Conservation (phyloP, 2,888 invertebrate genomes). For the Druceiella hillmani region DNA sequence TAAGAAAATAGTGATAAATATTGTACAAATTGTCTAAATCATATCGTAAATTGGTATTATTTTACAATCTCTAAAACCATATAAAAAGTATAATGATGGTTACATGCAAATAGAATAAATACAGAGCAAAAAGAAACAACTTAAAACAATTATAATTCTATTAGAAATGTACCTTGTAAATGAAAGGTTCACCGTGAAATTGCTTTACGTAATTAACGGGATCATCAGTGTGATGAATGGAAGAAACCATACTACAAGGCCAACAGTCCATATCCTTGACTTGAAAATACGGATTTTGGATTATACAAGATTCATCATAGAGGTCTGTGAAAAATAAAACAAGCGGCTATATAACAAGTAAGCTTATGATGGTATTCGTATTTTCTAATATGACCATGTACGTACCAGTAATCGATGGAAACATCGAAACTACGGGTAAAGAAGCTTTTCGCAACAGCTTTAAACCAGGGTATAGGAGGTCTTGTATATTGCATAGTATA, state of each 20-base stretch:
- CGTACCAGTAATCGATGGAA: slow-evolving; percentile 68
- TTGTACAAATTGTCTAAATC: too few species aligned
- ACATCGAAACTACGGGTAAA: slow-evolving; percentile 68
- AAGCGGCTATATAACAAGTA: too few species aligned
- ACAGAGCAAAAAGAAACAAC: too few species aligned
- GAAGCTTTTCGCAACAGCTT: slow-evolving; percentile 65
- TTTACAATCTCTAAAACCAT: too few species aligned
- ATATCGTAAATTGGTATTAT: too few species aligned
- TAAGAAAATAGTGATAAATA: too few species aligned
- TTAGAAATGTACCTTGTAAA: slow-evolving; percentile 44
- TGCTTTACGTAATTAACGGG: slow-evolving; percentile 35
- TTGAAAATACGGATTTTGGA: slow-evolving; percentile 79
- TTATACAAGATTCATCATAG: slow-evolving; percentile 79
- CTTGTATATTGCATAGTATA: slow-evolving; percentile 68
- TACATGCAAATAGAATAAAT: too few species aligned
- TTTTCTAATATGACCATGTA: slow-evolving; percentile 44
- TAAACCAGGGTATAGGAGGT: slow-evolving; percentile 76
- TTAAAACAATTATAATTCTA: too few species aligned
- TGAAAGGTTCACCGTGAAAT: slow-evolving; percentile 45
- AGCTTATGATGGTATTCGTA: slow-evolving; percentile 27
- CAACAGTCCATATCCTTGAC: slow-evolving; percentile 80
- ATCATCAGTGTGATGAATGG: slow-evolving; percentile 61
- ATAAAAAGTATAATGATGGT: too few species aligned
- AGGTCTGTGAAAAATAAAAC: slow-evolving; percentile 52
- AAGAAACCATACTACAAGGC: slow-evolving; percentile 69